Base-by-base conservation (phyloP, 2,888 invertebrate species). In the Geotrupes spiniger region DNA sequence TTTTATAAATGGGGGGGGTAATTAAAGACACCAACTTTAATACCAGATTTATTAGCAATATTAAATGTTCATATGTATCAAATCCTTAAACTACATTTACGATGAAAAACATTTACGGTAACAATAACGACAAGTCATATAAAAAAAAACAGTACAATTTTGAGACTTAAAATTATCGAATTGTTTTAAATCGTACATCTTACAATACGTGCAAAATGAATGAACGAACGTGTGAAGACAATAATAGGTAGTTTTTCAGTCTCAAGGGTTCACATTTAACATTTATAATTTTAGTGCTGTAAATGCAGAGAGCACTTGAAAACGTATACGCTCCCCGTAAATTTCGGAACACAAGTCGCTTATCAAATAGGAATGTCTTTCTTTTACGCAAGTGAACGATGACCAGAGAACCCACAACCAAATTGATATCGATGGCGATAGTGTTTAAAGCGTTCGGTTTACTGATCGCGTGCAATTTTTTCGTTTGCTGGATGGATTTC, bases 231-330 rank as follows among this genome's bases (percentile, higher is more conserved):
- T 6, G 12, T 21, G 16, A 21, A 8, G 15, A 45, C 25, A n/a
- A n/a, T n/a, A n/a, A n/a, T n/a, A n/a, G n/a, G n/a, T n/a, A n/a
- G 38, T 29, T 38, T 45, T 38, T 45, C 45, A 45, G 45, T 45
- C 45, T 45, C 45, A 45, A 45, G 45, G 45, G 45, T 45, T 45
- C 14, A 45, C 45, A 45, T 38, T 38, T 28, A 45, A 29, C 37
- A 15, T 26, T 37, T 29, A 45, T 16, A 27, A 9, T 45, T 28
- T 36, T 44, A 37, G 9, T 17, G 21, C 16, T 27, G 28, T 29
- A 17, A 45, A 28, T 38, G 38, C 29, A 16, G n/a, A 28, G 17
- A 42, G 9, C 11, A 29, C n/a, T 28, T 28, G 28, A 28, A 28
- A 29, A 29, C 9, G 12, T 29, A 29, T n/a, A n/a, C n/a, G n/a